Evolutionary conservation across 1,140 invertebrate genomes (phyloP).

Genomic region (Octopus sinensis): DNA sequence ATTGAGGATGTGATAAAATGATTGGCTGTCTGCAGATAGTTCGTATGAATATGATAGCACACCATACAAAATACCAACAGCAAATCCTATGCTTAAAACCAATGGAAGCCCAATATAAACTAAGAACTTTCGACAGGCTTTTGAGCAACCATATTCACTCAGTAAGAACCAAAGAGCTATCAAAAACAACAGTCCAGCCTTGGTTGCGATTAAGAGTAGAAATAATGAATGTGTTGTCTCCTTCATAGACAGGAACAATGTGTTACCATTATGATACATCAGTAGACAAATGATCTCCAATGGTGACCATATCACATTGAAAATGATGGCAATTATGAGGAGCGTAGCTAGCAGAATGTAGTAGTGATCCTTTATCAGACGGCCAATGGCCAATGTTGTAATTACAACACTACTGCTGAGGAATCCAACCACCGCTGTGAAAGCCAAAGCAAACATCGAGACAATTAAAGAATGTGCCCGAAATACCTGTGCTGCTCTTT

Average conservation of each 20-base stretch:
- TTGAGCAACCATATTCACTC: neutral
- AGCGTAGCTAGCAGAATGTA: slow-evolving; percentile 40
- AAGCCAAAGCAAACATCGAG: slow-evolving; percentile 34
- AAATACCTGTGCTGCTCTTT: neutral
- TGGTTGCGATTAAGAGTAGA: slow-evolving; percentile 34
- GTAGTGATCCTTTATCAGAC: slow-evolving; percentile 33
- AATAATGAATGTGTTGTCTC: slow-evolving; percentile 36
- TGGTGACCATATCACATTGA: slow-evolving; percentile 44
- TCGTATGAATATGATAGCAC: slow-evolving; percentile 16
- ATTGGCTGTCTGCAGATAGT: neutral
- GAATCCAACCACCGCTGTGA: slow-evolving; percentile 39
- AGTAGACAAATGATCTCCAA: slow-evolving; percentile 42
- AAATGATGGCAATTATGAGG: slow-evolving; percentile 36
- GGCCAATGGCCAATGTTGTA: slow-evolving; percentile 33
- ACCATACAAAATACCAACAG: slow-evolving; percentile 19
- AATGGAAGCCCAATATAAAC: slow-evolving; percentile 7
- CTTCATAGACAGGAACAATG: slow-evolving; percentile 28
- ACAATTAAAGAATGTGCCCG: slow-evolving; percentile 42
- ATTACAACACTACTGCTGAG: slow-evolving; percentile 40
- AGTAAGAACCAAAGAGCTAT: slow-evolving; percentile 10
- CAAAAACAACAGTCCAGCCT: slow-evolving; percentile 29
- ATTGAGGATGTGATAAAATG: slow-evolving; percentile 24
- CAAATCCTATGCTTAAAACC: slow-evolving; percentile 15
- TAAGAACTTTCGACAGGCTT: slow-evolving; percentile 30
- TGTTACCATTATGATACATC: slow-evolving; percentile 31